phyloP scores from a whole-genome alignment of 2,113 vertebrate genomes.

The Platysternon megacephalum region DNA sequence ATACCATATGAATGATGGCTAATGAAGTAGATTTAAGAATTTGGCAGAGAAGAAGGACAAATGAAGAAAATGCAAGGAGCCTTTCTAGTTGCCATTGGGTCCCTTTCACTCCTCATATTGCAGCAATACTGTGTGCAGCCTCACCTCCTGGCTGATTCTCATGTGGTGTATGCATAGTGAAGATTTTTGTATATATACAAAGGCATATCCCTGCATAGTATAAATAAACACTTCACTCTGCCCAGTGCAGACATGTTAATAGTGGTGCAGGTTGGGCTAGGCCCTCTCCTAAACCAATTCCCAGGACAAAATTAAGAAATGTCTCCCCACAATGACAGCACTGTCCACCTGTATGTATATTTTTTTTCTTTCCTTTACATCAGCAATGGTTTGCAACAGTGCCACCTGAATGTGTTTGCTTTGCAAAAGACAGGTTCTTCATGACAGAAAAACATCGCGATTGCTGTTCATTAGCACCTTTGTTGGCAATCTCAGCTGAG shows the following conservation, averaged over 20 bases:
- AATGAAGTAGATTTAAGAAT: not conserved
- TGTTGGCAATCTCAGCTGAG: not conserved
- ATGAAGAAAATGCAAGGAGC: not conserved
- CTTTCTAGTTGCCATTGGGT: not conserved
- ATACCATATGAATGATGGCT: not conserved
- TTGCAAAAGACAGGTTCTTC: not conserved
- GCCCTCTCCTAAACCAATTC: not conserved
- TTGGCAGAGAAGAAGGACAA: not conserved
- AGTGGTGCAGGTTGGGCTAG: not conserved
- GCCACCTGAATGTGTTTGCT: not conserved
- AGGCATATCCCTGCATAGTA: not conserved
- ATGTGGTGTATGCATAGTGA: not conserved
- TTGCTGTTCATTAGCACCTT: not conserved
- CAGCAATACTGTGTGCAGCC: not conserved
- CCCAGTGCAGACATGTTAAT: not conserved
- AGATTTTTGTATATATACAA: not conserved
- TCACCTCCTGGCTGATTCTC: not conserved
- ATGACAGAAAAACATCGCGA: not conserved
- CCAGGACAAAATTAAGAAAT: not conserved
- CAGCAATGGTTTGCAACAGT: not conserved
- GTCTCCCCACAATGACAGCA: not conserved
- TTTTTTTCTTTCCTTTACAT: not conserved
- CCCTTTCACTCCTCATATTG: not conserved
- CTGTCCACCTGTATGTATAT: not conserved
- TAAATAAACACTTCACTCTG: not conserved